These are phyloP conservation scores for Drepana arcuata DNA, from an alignment of 1,140 invertebrate species.

Conservation along the genomic window DNA sequence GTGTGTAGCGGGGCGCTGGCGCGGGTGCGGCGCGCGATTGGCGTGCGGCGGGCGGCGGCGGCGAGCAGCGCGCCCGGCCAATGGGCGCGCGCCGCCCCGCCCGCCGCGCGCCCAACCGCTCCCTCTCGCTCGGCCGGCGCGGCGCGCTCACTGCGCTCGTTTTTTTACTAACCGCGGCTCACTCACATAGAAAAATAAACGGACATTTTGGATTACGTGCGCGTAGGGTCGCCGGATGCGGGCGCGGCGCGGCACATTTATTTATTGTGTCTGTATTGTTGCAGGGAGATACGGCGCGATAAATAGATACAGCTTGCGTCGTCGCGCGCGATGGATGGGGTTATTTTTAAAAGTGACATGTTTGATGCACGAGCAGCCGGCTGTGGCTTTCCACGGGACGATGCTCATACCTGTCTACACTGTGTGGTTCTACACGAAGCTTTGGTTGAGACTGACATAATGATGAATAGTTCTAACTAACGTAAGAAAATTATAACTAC, in stretches of 20 bases:
- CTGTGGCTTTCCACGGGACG: no score
- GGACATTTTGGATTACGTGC: conserved; percentile 65
- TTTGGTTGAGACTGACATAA: no score
- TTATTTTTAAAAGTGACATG: conserved; percentile 31
- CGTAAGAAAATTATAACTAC: no score
- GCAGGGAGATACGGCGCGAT: conserved; percentile 53
- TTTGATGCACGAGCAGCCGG: conserved; percentile 29
- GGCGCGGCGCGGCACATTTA: conserved; percentile 44
- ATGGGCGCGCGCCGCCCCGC: conserved; percentile 57
- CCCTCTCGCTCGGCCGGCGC: conserved; percentile 32
- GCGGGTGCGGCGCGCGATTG: conserved; percentile 16
- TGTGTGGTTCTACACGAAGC: no score
- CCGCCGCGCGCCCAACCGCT: conserved; percentile 32
- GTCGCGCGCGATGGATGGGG: conserved; percentile 16
- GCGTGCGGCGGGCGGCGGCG: conserved; percentile 55
- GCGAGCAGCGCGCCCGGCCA: conserved; percentile 48
- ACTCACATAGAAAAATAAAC: conserved; percentile 67
- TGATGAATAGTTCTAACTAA: no score
- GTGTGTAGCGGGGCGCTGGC: conserved; percentile 46
- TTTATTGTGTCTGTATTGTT: conserved; percentile 52
- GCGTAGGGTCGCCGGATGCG: conserved; percentile 58
- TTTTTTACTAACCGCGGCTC: conserved; percentile 41
- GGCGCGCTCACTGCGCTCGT: conserved; percentile 38
- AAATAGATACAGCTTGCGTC: conserved; percentile 55
- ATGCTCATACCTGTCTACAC: no score